Conservation (phyloP, 2,113 vertebrate species). For the Sylvia atricapilla region DNA sequence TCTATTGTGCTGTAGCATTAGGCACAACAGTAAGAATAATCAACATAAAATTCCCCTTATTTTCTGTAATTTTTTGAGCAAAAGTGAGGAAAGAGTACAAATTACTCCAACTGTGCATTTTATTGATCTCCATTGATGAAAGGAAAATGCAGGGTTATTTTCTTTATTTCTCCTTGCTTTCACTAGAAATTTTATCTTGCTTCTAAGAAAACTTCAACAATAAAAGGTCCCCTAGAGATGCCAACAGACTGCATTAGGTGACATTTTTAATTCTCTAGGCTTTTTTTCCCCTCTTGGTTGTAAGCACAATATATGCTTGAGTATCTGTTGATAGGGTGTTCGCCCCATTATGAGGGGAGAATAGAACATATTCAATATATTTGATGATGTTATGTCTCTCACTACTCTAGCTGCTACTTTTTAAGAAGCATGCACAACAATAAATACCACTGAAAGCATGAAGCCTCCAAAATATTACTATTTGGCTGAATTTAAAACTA, state of each 20-base stretch:
- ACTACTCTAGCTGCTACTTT: not conserved
- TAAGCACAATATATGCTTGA: not conserved
- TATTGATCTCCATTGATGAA: not conserved
- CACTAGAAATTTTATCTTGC: not conserved
- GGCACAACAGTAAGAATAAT: not conserved
- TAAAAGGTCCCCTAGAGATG: not conserved
- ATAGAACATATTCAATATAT: not conserved
- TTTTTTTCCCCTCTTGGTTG: not conserved
- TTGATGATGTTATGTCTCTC: not conserved
- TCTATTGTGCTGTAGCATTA: not conserved
- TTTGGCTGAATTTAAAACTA: not conserved
- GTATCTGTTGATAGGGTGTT: not conserved
- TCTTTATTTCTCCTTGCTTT: not conserved
- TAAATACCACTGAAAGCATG: not conserved
- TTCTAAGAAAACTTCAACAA: constrained; percentile 2
- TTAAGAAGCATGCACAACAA: not conserved
- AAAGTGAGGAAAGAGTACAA: not conserved
- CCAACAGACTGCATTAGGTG: not conserved
- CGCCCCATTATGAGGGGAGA: not conserved
- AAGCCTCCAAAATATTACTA: not conserved
- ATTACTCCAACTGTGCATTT: not conserved
- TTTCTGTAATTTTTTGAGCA: not conserved
- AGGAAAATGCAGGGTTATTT: not conserved
- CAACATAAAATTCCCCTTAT: not conserved
- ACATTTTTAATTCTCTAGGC: not conserved